A percentile compares a stretch with the other conserved stretches of the same genome.
These are phyloP conservation scores for Platerodrilus igneus DNA, from an alignment of 2,888 invertebrate species.

Conservation along the genomic window DNA sequence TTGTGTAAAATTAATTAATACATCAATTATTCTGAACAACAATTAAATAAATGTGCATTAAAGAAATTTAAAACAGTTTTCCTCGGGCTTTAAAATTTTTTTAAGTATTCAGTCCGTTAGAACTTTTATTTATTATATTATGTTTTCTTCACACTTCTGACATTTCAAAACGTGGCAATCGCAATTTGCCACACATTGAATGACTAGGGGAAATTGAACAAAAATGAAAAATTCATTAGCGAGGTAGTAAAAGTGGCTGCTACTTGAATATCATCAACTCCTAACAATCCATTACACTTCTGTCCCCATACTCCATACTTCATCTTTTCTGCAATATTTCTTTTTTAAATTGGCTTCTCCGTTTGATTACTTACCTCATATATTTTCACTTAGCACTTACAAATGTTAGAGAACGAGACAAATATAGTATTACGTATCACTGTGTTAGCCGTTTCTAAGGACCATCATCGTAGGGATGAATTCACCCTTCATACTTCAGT, in stretches of 20 bases:
- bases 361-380: conserved; percentile 4
- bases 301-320: background rate
- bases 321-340: background rate
- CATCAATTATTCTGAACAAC: too few relatives aligned
- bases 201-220: too few relatives aligned
- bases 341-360: background rate
- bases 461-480: conserved; percentile 14
- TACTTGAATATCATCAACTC: conserved; percentile 30
- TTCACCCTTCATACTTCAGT: conserved; percentile 17
- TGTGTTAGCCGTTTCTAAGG: conserved; percentile 12
- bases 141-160: too few relatives aligned
- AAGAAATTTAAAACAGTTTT: too few relatives aligned
- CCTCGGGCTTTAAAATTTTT: too few relatives aligned
- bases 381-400: conserved; percentile 7
- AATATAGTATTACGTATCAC: conserved; percentile 5
- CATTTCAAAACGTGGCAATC: too few relatives aligned
- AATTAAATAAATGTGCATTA: too few relatives aligned
- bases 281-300: conserved; percentile 29
- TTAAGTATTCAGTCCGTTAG: too few relatives aligned
- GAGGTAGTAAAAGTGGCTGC: conserved; percentile 24
- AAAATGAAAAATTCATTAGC: conserved; percentile 23
- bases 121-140: too few relatives aligned
- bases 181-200: too few relatives aligned
- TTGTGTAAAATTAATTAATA: too few relatives aligned
- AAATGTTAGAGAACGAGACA: conserved; percentile 4